A percentile compares a stretch with the other conserved stretches of the same genome.
phyloP scores from a whole-genome alignment of 37 sponge, comb jelly and placozoan species.

The Chondrosia reniformis region DNA sequence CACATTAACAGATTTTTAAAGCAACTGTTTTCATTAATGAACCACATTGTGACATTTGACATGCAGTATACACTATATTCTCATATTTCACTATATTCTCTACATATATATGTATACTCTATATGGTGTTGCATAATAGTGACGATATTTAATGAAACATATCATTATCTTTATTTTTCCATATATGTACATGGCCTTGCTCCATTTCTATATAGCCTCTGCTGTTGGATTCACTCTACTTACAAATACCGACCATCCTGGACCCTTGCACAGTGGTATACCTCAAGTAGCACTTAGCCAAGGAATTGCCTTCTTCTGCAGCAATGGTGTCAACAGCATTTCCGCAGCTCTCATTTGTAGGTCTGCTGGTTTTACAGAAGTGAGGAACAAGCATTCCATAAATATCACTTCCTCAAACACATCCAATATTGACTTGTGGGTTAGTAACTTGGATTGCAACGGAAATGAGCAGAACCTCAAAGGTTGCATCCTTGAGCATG shows the following conservation, averaged over 20 bases:
- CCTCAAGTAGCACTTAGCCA: background rate
- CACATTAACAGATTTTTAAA: too few species aligned
- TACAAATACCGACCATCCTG: background rate
- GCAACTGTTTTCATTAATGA: too few species aligned
- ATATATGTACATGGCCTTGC: background rate
- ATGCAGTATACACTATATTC: too few species aligned
- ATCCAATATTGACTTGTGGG: background rate
- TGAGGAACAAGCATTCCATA: too few species aligned
- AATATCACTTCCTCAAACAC: background rate
- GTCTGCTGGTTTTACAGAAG: background rate
- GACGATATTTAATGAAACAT: too few species aligned
- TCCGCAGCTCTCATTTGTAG: background rate
- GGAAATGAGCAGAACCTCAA: slow-evolving; percentile 14
- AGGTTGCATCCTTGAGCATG: background rate
- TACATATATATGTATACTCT: too few species aligned
- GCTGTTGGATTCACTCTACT: background rate
- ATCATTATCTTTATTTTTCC: too few species aligned
- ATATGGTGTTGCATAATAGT: too few species aligned
- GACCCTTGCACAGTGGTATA: background rate
- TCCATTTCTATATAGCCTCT: background rate
- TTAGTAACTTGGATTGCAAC: background rate
- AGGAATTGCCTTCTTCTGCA: slow-evolving; percentile 6
- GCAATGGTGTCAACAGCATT: background rate
- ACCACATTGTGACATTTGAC: too few species aligned
- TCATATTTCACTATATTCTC: too few species aligned